Evolutionary conservation across 2,113 vertebrate genomes (phyloP).

Genomic region (Hippoglossus stenolepis): DNA sequence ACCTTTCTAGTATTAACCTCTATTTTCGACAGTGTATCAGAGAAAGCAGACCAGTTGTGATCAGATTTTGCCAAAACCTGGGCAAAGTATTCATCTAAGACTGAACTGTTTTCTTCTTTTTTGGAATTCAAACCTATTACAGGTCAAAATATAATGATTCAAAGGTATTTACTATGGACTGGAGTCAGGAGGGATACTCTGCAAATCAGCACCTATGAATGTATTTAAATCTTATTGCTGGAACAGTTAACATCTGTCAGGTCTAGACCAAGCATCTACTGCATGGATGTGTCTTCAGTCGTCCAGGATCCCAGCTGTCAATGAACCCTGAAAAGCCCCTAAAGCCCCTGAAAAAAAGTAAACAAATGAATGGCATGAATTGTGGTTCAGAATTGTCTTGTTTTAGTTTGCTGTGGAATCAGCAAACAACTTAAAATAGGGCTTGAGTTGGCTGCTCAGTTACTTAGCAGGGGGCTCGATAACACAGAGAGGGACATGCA

Average conservation of each 20-base stretch:
- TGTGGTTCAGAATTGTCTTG: slow-evolving; percentile 75
- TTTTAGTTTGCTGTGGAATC: slow-evolving; percentile 71
- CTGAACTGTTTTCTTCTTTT: too few species aligned
- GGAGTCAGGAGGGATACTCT: too few species aligned
- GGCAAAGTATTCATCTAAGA: too few species aligned
- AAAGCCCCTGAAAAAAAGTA: slow-evolving; percentile 12
- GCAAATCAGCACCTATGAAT: too few species aligned
- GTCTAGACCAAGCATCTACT: background rate
- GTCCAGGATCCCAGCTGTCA: slow-evolving; percentile 43
- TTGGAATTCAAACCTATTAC: too few species aligned
- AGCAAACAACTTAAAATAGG: slow-evolving; percentile 82
- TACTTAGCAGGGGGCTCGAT: slow-evolving; percentile 82
- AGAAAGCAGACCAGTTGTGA: too few species aligned
- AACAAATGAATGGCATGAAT: slow-evolving; percentile 73
- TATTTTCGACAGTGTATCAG: too few species aligned
- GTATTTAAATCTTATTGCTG: too few species aligned
- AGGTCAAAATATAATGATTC: too few species aligned
- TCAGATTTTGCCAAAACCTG: too few species aligned
- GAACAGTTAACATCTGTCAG: slow-evolving; percentile 10
- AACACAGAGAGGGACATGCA: slow-evolving; percentile 82
- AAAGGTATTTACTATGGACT: background rate
- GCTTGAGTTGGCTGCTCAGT: slow-evolving; percentile 57
- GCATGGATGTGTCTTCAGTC: background rate
- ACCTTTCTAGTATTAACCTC: too few species aligned
- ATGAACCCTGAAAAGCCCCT: slow-evolving; percentile 66